Base-by-base conservation (phyloP, 2,113 vertebrate genomes). In the Actenoides lindsayi region DNA sequence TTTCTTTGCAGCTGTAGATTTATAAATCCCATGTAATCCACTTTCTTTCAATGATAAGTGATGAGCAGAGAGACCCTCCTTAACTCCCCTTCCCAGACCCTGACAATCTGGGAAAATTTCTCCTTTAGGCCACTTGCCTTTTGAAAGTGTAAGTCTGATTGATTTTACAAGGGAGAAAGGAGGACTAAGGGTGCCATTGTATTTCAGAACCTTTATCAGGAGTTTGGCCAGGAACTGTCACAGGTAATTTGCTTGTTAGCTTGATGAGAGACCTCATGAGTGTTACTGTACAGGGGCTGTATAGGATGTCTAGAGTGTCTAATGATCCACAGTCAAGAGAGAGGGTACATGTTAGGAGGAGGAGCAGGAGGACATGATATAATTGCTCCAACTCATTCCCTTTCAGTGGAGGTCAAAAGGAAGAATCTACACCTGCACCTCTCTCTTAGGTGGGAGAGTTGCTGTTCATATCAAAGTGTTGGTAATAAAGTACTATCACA, bases 161-260 rank as follows among this genome's bases (percentile, higher is more conserved):
- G 95, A 95, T 97, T 97, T 96, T 95, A 92, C 65, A 92, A 95
- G 93, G 41, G 30, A 86, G 64, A 75, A 95, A 76, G 75, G 94
- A 94, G 87, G 80, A 89, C 48, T 60, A 51, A 81, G 69, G 35
- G 11, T 96, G 69, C 93, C 41, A 90, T 73, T 96, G 59, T 93
- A 54, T 76, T 94, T 87, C 79, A 92, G 91, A 96, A 94, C 56
- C 51, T 91, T 89, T 89, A 94, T 76, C 96, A 84, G 69, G 69
- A 87, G 53, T 93, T 90, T 93, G 80, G 51, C 69, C 69, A 79
- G 73, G 76, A 92, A 92, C 76, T 82, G 94, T 89, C 88, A 91
- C 0, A 10, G 65, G 80, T 83, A 90, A 96, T 96, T 94, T 92
- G 39, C 83, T 79, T 79, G 80, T 84, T 94, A 89, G n/a, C 51